Evolutionary conservation across 1,140 invertebrate species (phyloP).

Genomic region (Trypoxylus dichotomus): DNA sequence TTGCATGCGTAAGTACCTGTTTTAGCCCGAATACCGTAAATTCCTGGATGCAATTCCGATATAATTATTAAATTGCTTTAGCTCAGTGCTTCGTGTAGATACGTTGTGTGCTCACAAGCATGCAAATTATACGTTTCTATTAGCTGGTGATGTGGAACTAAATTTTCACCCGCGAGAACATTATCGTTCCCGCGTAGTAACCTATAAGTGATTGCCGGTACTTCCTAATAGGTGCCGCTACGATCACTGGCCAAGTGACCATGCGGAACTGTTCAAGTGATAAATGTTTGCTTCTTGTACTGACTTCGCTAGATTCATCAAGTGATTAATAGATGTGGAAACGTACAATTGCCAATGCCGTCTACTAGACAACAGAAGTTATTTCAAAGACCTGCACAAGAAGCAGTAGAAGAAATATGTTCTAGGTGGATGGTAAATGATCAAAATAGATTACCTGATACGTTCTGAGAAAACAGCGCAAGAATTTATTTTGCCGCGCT

Average conservation of each 20-base stretch:
- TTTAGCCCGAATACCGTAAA: not conserved
- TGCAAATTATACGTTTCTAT: conserved; percentile 25
- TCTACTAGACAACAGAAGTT: conserved; percentile 18
- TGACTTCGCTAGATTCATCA: conserved; percentile 35
- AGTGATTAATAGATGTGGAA: conserved; percentile 39
- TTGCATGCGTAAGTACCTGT: not conserved
- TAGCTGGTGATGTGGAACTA: conserved; percentile 11
- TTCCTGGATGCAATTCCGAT: conserved; percentile 21
- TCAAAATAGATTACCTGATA: conserved; percentile 13
- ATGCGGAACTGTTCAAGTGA: conserved; percentile 42
- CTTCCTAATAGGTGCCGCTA: conserved; percentile 27
- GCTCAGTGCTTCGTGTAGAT: not conserved
- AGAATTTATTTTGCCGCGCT: not conserved
- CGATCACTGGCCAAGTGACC: conserved; percentile 39
- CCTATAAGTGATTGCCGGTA: not conserved
- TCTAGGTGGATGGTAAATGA: conserved; percentile 9
- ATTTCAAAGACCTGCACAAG: not conserved
- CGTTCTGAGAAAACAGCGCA: not conserved
- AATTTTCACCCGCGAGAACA: conserved; percentile 6
- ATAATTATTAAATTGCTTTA: conserved; percentile 19
- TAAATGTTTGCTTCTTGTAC: conserved; percentile 40
- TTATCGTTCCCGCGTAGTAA: not conserved
- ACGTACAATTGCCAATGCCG: not conserved
- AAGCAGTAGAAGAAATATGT: not conserved
- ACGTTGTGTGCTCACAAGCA: not conserved